Base-by-base conservation (phyloP, 2,797 vertebrate species). In the Rachycentron canadum region DNA sequence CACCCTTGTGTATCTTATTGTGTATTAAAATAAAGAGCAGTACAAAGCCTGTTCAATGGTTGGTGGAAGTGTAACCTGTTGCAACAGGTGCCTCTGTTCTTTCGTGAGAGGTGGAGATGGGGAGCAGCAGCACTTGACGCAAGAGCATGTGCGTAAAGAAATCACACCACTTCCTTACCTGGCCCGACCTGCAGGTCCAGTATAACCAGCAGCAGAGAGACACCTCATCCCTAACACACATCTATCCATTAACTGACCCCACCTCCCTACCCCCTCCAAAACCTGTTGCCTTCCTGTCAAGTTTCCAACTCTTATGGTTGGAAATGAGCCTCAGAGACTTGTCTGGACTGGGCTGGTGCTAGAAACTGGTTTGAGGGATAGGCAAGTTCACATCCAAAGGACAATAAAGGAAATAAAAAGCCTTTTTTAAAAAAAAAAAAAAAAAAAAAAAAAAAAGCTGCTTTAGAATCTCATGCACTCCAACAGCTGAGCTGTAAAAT, bases 281-380 rank as follows among this genome's bases (percentile, higher is more conserved):
- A 32, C 66, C 52, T 28, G 25, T 11, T 68, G 49, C 32, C 55
- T 30, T 57, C 13, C 61, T 59, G 40, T 17, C 45, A 36, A 7
- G 14, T 17, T 36, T 45, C 26, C 2, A 64, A 56, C 57, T 28
- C 40, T 28, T 70, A 67, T 40, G 75, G 71, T 50, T 69, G 30
- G 14, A 68, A 62, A 83, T 38, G 50, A 77, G 69, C 60, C 2
- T 16, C 55, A 58, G 74, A 91, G 79, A 93, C 91, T 40, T 49
- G 92, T 91, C 88, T 14, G 16, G 40, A 94, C 91, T 76, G 79
- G 36, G 93, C 91, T 76, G 76, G 91, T 74, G 76, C 12, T 19
- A 45, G 10, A 23, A 74, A 81, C 66, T 47, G 36, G 90, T 93
- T 94, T 93, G 90, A 84, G 89, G 95, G 93, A 89, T 93, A 90